A percentile compares a stretch with the other conserved stretches of the same genome.
Evolutionary conservation across 2,113 vertebrate species (phyloP).

Genomic region (Balaeniceps rex): DNA sequence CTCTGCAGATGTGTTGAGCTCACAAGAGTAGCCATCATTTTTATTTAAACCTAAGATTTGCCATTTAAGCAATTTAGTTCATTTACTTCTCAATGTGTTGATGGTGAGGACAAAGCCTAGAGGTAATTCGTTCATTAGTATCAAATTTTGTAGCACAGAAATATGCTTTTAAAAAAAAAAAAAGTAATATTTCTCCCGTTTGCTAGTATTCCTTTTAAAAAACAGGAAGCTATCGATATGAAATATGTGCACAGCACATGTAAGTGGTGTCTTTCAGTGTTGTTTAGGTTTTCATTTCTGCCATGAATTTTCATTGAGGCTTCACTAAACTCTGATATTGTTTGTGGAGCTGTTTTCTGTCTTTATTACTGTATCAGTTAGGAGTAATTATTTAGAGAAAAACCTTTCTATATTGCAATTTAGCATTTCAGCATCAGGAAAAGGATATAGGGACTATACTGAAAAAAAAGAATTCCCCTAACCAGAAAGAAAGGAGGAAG

Average conservation of each 20-base stretch:
- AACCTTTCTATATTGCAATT: neutral
- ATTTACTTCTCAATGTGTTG: neutral
- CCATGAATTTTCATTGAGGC: neutral
- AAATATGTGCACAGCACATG: neutral
- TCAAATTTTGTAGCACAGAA: neutral
- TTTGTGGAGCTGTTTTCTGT: fast-evolving
- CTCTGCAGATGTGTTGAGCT: neutral
- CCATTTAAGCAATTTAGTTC: neutral
- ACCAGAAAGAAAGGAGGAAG: neutral
- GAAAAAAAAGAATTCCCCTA: neutral
- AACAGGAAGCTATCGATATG: neutral
- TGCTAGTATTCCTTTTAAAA: neutral
- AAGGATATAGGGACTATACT: neutral
- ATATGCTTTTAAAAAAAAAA: neutral
- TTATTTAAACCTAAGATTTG: neutral
- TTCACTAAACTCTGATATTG: neutral
- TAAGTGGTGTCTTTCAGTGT: neutral
- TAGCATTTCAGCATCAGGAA: neutral
- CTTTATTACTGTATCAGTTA: neutral
- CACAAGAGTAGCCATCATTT: neutral
- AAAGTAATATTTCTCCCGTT: neutral
- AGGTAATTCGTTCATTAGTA: neutral
- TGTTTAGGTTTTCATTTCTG: neutral
- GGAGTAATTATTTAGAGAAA: neutral
- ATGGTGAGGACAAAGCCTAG: neutral